These are phyloP conservation scores for Drosophila ananassae DNA, from an alignment of 1,140 invertebrate species.

Conservation along the genomic window DNA sequence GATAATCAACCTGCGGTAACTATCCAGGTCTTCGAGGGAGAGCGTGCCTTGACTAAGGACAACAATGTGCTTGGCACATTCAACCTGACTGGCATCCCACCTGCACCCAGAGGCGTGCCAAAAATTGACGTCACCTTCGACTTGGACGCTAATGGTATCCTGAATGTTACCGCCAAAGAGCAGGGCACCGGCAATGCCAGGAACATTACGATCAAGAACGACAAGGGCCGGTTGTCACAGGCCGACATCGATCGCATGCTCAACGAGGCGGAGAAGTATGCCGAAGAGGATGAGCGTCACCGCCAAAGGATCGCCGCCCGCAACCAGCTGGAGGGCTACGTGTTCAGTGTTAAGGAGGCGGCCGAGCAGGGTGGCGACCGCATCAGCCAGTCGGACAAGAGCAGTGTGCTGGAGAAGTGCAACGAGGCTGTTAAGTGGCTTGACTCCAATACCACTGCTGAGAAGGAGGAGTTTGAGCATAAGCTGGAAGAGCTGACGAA, in stretches of 20 bases:
- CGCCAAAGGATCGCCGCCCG: conserved; percentile 87
- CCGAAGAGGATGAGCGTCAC: conserved; percentile 89
- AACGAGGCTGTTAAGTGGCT: conserved; percentile 87
- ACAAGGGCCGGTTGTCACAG: conserved; percentile 91
- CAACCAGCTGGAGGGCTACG: conserved; percentile 89
- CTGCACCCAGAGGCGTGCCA: conserved; percentile 91
- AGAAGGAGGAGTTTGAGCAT: conserved; percentile 88
- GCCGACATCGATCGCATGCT: conserved; percentile 92
- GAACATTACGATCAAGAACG: conserved; percentile 94
- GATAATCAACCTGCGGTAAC: conserved; percentile 90
- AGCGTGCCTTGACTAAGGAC: conserved; percentile 89
- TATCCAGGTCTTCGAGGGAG: conserved; percentile 89
- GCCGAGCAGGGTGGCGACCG: conserved; percentile 85
- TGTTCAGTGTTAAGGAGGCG: conserved; percentile 88
- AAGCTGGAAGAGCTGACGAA: conserved; percentile 86
- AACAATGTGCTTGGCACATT: conserved; percentile 91
- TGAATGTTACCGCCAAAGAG: conserved; percentile 87
- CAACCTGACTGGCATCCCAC: conserved; percentile 91
- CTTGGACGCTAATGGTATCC: conserved; percentile 87
- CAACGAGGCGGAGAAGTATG: conserved; percentile 87
- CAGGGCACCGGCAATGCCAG: conserved; percentile 85
- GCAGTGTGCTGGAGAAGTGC: conserved; percentile 85
- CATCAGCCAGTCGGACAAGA: conserved; percentile 44
- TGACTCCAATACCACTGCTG: conserved; percentile 87
- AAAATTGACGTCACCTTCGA: conserved; percentile 89